These are phyloP conservation scores for Cephus sareptanus DNA, from an alignment of 2,888 invertebrate genomes.

Conservation along the genomic window DNA sequence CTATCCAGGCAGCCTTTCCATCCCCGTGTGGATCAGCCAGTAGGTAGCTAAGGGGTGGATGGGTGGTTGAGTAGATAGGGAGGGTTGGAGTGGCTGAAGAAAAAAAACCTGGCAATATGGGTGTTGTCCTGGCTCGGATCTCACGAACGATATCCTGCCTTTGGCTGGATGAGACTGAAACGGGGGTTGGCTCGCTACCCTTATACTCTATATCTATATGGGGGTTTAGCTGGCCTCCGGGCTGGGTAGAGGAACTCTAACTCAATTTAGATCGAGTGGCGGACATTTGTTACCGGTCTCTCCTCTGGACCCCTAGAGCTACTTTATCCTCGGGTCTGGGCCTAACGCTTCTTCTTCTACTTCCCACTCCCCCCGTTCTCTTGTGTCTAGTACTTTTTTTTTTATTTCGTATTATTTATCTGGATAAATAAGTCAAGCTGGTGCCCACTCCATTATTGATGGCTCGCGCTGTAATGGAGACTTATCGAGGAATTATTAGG, in stretches of 20 bases:
- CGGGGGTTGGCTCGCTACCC: background rate
- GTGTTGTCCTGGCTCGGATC: slow-evolving; percentile 53
- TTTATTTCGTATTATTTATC: slow-evolving; percentile 66
- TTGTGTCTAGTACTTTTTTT: slow-evolving; percentile 42
- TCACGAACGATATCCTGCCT: slow-evolving; percentile 32
- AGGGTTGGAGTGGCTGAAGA: slow-evolving; percentile 31
- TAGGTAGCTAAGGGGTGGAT: background rate
- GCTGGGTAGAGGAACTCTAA: slow-evolving; percentile 50
- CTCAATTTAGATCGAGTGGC: slow-evolving; percentile 67
- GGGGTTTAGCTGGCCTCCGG: background rate
- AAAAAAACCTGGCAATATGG: slow-evolving; percentile 57
- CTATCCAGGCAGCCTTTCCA: slow-evolving; percentile 45
- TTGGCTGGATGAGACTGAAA: slow-evolving; percentile 21
- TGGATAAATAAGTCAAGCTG: slow-evolving; percentile 57
- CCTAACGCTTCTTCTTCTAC: background rate
- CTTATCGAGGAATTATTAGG: slow-evolving; percentile 26
- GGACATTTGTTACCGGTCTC: slow-evolving; percentile 63
- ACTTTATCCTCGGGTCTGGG: slow-evolving; percentile 43
- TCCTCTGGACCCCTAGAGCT: slow-evolving; percentile 32
- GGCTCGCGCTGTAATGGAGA: slow-evolving; percentile 27
- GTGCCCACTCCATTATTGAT: slow-evolving; percentile 42
- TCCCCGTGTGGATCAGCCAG: slow-evolving; percentile 22
- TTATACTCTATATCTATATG: slow-evolving; percentile 21
- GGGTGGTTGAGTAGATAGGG: slow-evolving; percentile 24
- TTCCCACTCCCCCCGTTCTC: background rate